phyloP scores from a whole-genome alignment of 2,113 vertebrate genomes.

The Machaerirhynchus nigripectus region DNA sequence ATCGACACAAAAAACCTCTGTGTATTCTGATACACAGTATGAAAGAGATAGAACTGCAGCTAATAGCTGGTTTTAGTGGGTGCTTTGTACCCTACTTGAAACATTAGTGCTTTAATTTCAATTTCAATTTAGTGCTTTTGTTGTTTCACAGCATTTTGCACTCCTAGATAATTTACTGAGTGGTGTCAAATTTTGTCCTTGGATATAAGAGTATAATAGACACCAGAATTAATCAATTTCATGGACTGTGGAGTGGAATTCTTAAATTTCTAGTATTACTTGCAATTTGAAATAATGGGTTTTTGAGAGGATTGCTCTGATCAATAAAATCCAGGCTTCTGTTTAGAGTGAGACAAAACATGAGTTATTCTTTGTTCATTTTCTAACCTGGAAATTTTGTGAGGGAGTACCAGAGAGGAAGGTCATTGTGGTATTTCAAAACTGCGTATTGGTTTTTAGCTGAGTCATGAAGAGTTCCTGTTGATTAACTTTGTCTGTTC shows the following conservation, averaged over 20 bases:
- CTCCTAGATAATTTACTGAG: background rate
- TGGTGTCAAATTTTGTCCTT: background rate
- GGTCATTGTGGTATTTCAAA: background rate
- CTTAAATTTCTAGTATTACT: background rate
- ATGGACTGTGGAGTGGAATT: background rate
- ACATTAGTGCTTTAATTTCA: too few relatives aligned
- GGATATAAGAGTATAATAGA: background rate
- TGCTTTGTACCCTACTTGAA: background rate
- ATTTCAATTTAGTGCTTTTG: background rate
- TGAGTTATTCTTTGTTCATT: background rate
- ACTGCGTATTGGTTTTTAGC: background rate
- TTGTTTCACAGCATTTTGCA: background rate
- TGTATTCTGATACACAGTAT: background rate
- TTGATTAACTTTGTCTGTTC: background rate
- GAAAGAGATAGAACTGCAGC: background rate
- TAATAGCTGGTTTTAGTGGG: background rate
- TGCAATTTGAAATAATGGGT: background rate
- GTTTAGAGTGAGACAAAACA: background rate
- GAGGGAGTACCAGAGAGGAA: background rate
- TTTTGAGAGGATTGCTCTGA: background rate
- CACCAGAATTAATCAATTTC: background rate
- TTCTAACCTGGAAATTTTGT: background rate
- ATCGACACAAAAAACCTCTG: accelerated
- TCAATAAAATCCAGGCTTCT: background rate
- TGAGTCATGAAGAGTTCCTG: background rate